These are phyloP conservation scores for Austrolebias charrua DNA, from an alignment of 2,797 vertebrate genomes.

Conservation along the genomic window DNA sequence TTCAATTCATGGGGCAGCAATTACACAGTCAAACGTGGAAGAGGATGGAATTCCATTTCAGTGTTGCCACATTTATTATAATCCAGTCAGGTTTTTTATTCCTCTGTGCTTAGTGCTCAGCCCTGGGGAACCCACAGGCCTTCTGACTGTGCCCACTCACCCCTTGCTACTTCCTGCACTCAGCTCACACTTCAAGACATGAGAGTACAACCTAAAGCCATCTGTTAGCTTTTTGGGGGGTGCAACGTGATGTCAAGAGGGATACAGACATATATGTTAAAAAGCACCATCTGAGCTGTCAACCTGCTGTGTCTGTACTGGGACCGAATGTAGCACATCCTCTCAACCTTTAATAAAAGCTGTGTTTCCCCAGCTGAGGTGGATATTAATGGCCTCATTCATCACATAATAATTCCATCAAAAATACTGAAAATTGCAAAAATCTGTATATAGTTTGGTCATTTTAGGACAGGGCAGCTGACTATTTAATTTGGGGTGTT, in stretches of 20 bases:
- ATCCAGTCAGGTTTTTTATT: constrained; percentile 35
- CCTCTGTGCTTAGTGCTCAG: constrained; percentile 46
- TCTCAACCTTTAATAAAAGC: constrained; percentile 52
- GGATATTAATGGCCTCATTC: constrained; percentile 61
- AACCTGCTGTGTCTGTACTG: constrained; percentile 33
- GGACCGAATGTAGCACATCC: constrained; percentile 28
- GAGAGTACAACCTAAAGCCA: constrained; percentile 47
- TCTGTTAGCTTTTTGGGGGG: constrained; percentile 64
- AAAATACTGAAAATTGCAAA: constrained; percentile 25
- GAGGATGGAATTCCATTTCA: constrained; percentile 41
- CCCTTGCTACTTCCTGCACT: constrained; percentile 45
- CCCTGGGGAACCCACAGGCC: constrained; percentile 46
- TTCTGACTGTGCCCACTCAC: constrained; percentile 51
- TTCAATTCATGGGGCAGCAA: constrained; percentile 52
- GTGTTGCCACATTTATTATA: constrained; percentile 34
- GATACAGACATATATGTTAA: constrained; percentile 43
- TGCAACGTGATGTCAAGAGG: constrained; percentile 38
- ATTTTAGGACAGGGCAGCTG: background rate
- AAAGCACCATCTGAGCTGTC: constrained; percentile 42
- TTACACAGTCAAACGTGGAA: constrained; percentile 51
- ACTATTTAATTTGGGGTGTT: background rate
- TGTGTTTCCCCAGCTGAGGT: constrained; percentile 35
- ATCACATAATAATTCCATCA: constrained; percentile 25
- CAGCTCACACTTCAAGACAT: constrained; percentile 55
- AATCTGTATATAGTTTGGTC: constrained; percentile 6